Percentiles rank a stretch among this genome's conserved stretches.
Evolutionary conservation across 2,113 vertebrate genomes (phyloP).

Genomic region (Sus scrofa): T2T-Sscrofa CM000817.6:94434501-94435000

Average conservation of each 20-base stretch:
- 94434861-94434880: neutral
- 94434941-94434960: conserved; percentile 18
- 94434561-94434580: neutral
- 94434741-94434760: neutral
- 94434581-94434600: neutral
- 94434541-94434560: neutral
- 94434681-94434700: neutral
- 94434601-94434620: neutral
- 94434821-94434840: neutral
- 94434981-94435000: neutral
- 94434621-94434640: too few relatives aligned
- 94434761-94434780: neutral
- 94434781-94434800: neutral
- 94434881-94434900: conserved; percentile 40
- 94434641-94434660: neutral
- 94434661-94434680: neutral
- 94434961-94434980: neutral
- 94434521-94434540: neutral
- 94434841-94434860: neutral
- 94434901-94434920: neutral
- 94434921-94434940: neutral
- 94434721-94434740: neutral
- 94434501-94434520: neutral
- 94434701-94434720: neutral
- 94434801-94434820: neutral